Base-by-base conservation (phyloP, 2,797 vertebrate genomes). In the Cynodonichthys magdalenae region DNA sequence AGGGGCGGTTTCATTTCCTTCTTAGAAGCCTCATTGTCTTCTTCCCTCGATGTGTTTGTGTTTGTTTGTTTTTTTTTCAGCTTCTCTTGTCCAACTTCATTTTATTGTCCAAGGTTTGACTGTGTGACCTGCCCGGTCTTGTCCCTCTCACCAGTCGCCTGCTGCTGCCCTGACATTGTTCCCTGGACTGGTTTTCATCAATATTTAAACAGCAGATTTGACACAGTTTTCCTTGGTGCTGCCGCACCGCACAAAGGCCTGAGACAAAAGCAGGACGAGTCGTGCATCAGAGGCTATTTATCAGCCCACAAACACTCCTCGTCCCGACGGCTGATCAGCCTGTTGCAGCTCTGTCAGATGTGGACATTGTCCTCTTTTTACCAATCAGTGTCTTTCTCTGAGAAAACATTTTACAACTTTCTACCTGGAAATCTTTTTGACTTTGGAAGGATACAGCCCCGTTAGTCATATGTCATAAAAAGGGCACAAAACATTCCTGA, bases 121-220 rank as follows among this genome's bases (percentile, higher is more conserved):
- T 82, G 80, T 78, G 64, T 4, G 66, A 67, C 77, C 59, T 50
- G 81, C 53, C 69, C 2, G 3, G 67, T 74, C 84, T 65, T 45
- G 82, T 72, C 77, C 63, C 55, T 66, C 44, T 67, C 68, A 46
- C 74, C 75, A 59, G 69, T 87, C 82, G 84, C 86, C 88, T 80
- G 85, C 79, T 75, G 80, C 75, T 64, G 65, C 72, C 28, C 69
- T 76, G 66, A 78, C 86, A 87, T 87, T 88, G 87, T 87, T 79
- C 79, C 63, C 63, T 75, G 76, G 76, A 73, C 74, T 85, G 68
- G 74, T 87, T 24, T 72, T 66, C 69, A 75, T 90, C 49, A 81
- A 90, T 90, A 85, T 85, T 88, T 88, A 75, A 92, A 80, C 73
- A 9, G 55, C 9, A 44, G 75, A 77, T 77, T 77, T 82, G 79